Percentiles rank a stretch among this genome's conserved stretches.
Conservation (phyloP, 2,888 invertebrate species). For the Thymelicus sylvestris region DNA sequence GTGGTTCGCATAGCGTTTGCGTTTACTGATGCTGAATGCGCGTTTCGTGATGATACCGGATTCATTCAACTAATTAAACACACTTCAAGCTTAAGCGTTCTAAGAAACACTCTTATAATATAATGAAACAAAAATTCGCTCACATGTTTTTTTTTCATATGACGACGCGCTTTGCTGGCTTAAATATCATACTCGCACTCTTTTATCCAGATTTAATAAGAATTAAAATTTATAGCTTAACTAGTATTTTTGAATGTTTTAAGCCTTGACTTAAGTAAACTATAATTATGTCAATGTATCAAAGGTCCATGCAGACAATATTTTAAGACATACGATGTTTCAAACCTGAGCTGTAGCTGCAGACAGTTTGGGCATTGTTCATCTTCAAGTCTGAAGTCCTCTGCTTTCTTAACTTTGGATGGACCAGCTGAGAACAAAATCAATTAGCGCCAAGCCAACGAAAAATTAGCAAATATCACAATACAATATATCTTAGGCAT, state of each 20-base stretch:
- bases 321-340: slow-evolving; percentile 54
- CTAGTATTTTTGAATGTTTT: slow-evolving; percentile 33
- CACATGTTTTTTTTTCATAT: slow-evolving; percentile 29
- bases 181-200: slow-evolving; percentile 37
- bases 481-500: neutral
- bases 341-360: slow-evolving; percentile 71
- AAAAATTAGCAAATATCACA: slow-evolving; percentile 42
- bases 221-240: slow-evolving; percentile 33
- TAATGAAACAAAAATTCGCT: slow-evolving; percentile 44
- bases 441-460: slow-evolving; percentile 74
- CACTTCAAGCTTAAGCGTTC: slow-evolving; percentile 38
- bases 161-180: slow-evolving; percentile 42
- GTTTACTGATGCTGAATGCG: slow-evolving; percentile 29
- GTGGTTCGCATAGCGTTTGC: slow-evolving; percentile 46
- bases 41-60: slow-evolving; percentile 9
- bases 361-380: slow-evolving; percentile 63
- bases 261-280: slow-evolving; percentile 37
- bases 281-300: slow-evolving; percentile 39
- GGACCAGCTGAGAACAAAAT: slow-evolving; percentile 77
- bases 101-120: slow-evolving; percentile 27
- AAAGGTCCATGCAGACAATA: slow-evolving; percentile 57
- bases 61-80: slow-evolving; percentile 14
- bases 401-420: slow-evolving; percentile 64
- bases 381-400: slow-evolving; percentile 53
- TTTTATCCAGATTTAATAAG: slow-evolving; percentile 17